phyloP scores from a whole-genome alignment of 2,888 invertebrate genomes.

The Diaprepes abbreviatus region DNA sequence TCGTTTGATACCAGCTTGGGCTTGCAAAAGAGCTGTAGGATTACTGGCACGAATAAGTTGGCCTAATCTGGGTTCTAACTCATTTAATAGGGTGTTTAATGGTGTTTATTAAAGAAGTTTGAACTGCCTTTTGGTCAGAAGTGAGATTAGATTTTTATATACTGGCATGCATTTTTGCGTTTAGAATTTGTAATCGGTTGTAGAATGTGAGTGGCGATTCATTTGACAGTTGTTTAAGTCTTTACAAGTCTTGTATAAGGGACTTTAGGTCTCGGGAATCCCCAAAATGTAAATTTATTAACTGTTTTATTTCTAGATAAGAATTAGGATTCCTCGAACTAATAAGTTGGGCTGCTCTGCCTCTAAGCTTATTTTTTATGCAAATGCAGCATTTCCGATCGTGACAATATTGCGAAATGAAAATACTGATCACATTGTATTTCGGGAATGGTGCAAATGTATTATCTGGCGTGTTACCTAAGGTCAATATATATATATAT shows the following conservation, averaged over 20 bases:
- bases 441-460: too few species aligned
- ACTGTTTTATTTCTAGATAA: constrained; percentile 27
- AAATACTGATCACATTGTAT: too few species aligned
- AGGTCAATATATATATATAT: too few species aligned
- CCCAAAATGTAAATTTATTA: constrained; percentile 25
- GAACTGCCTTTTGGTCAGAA: constrained; percentile 10
- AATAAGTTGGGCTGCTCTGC: neutral
- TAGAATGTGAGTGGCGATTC: constrained; percentile 23
- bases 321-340: constrained; percentile 28
- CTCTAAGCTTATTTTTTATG: constrained; percentile 39
- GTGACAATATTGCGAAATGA: too few species aligned
- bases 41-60: constrained; percentile 21
- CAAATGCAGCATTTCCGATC: too few species aligned
- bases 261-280: constrained; percentile 3
- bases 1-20: neutral
- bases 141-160: constrained; percentile 2
- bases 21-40: neutral
- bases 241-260: neutral
- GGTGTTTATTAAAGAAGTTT: constrained; percentile 16
- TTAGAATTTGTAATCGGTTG: constrained; percentile 19
- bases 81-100: constrained; percentile 21
- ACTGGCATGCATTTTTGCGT: too few species aligned
- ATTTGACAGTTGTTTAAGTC: constrained; percentile 10
- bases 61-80: constrained; percentile 20
- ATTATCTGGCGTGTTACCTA: too few species aligned